A percentile compares a stretch with the other conserved stretches of the same genome.
phyloP scores from a whole-genome alignment of 1,140 invertebrate species.

The Agrilus planipennis region DNA sequence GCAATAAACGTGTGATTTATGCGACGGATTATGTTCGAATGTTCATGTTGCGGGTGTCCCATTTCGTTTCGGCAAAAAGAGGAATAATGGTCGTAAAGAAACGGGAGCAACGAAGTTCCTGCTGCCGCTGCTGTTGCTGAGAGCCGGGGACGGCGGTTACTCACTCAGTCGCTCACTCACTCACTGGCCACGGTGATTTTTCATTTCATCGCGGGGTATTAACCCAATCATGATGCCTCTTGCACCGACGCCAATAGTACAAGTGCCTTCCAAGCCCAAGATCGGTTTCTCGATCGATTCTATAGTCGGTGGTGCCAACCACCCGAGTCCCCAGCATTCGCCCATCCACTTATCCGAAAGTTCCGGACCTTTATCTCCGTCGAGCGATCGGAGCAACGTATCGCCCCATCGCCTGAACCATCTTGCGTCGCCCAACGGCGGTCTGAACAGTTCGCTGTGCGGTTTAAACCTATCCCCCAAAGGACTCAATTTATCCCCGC shows the following conservation, averaged over 20 bases:
- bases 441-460: too few species aligned
- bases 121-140: too few species aligned
- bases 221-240: slow-evolving; percentile 69
- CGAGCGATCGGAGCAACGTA: slow-evolving; percentile 29
- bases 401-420: slow-evolving; percentile 35
- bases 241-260: slow-evolving; percentile 74
- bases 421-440: too few species aligned
- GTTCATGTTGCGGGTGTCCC: too few species aligned
- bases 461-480: too few species aligned
- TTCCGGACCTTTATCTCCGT: slow-evolving; percentile 29
- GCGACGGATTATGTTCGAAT: not conserved
- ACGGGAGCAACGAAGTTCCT: too few species aligned
- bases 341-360: slow-evolving; percentile 31
- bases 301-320: slow-evolving; percentile 63
- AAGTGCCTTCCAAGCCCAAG: slow-evolving; percentile 78
- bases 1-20: too few species aligned
- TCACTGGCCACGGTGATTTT: not conserved
- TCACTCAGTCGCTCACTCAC: not conserved
- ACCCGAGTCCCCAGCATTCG: slow-evolving; percentile 27
- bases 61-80: too few species aligned
- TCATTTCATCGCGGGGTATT: slow-evolving; percentile 5
- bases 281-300: slow-evolving; percentile 92
- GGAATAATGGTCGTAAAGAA: too few species aligned
- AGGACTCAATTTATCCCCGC: too few species aligned
- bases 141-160: not conserved